Base-by-base conservation (phyloP, 2,888 invertebrate species). In the Rhopalosiphum nymphaeae region DNA sequence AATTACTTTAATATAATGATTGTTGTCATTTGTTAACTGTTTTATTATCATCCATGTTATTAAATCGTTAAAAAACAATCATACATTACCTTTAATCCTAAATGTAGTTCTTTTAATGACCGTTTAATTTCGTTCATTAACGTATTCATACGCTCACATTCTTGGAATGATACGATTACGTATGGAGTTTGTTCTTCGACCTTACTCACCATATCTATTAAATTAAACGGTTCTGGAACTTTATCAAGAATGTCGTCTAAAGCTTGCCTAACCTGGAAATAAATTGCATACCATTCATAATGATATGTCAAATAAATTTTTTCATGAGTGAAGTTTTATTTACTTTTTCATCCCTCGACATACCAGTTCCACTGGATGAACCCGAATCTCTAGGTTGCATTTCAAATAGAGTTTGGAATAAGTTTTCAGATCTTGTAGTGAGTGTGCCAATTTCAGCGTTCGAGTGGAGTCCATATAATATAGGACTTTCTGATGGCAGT, bases 371-470 rank as follows among this genome's bases (percentile, higher is more conserved):
- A 0, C 97, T 96, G n/a, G 97, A 96, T 0, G 97, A 97, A 0
- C 98, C 98, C 0, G 97, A 96, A 95, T 98, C 98, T 95, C 98
- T 96, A 0, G 99, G 98, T 96, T 99, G 99, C 97, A 99, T 97
- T 96, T 98, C 99, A 95, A 99, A 97, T 88, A 98, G 97, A 1
- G 97, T 97, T 96, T 97, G 97, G 96, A 99, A 99, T 90, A 99
- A 96, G 95, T 97, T 97, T 95, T 99, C 98, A 0, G 98, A 98
- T 0, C 97, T 98, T 0, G 97, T 97, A 0, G 99, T 98, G 92
- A 99, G 96, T 95, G 99, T 98, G 89, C 99, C 99, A 94, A 99
- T 99, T 96, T 99, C 99, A 1, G 99, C 98, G 96, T 99, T 99
- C 0, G 98, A 98, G 96, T 99, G 99, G 44, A 99, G 96, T 0